Conservation (phyloP, 2,888 invertebrate species). For the Griposia aprilina region DNA sequence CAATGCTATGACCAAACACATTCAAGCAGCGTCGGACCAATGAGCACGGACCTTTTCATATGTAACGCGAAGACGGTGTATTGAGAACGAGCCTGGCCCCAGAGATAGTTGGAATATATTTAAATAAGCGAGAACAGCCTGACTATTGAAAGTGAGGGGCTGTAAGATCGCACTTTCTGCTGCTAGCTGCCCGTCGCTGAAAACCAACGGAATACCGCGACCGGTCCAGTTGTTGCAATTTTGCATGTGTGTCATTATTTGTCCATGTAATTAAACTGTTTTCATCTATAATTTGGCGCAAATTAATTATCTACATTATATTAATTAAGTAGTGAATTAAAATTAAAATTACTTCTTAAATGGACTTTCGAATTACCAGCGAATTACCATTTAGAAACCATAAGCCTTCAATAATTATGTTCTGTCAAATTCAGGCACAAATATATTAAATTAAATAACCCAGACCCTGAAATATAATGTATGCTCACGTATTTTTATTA, state of each 20-base stretch:
- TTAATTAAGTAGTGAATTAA: neutral
- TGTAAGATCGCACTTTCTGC: conserved; percentile 55
- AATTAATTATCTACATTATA: neutral
- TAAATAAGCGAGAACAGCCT: conserved; percentile 69
- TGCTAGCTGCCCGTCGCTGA: neutral
- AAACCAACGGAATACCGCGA: neutral
- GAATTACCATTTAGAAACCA: neutral
- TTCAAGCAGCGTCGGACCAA: conserved; percentile 48
- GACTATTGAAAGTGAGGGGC: conserved; percentile 60
- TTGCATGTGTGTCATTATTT: neutral
- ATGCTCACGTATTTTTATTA: no score
- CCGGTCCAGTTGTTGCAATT: neutral
- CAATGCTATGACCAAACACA: conserved; percentile 49
- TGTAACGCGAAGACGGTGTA: conserved; percentile 64
- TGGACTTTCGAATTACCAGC: neutral
- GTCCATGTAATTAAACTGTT: neutral
- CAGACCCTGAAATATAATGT: neutral
- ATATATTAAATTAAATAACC: neutral
- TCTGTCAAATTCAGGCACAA: neutral
- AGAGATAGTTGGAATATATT: conserved; percentile 71
- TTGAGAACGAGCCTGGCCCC: conserved; percentile 62
- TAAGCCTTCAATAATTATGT: neutral
- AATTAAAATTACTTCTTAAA: neutral
- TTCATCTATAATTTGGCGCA: neutral
- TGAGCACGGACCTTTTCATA: conserved; percentile 61